Percentiles rank a stretch among this genome's conserved stretches.
phyloP scores from a whole-genome alignment of 2,888 invertebrate genomes.

The Drosophila atroscutellata region DNA sequence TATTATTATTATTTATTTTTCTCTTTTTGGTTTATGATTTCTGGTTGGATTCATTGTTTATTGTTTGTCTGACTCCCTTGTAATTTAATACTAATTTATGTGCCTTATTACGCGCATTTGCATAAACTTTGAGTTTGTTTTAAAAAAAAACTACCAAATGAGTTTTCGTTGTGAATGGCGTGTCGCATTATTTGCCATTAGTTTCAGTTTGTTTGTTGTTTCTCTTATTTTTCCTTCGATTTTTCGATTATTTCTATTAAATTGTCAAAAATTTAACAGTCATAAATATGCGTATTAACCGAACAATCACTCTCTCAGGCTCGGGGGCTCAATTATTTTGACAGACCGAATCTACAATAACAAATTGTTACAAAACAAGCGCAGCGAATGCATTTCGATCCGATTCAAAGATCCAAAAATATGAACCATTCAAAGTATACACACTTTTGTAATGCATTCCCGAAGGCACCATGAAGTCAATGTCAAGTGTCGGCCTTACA shows the following conservation, averaged over 20 bases:
- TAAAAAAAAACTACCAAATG: conserved; percentile 36
- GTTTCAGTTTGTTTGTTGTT: conserved; percentile 14
- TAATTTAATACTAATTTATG: conserved; percentile 82
- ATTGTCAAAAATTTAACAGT: conserved; percentile 68
- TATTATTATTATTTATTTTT: conserved; percentile 2
- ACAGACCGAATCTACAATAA: conserved; percentile 53
- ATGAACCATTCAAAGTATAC: conserved; percentile 4
- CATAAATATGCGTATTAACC: conserved; percentile 67
- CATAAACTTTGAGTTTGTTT: conserved; percentile 61
- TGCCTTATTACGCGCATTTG: conserved; percentile 71
- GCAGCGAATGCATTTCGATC: conserved; percentile 64
- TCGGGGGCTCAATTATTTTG: conserved; percentile 63
- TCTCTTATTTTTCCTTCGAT: not conserved
- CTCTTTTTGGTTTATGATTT: conserved; percentile 36
- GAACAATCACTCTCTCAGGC: conserved; percentile 37
- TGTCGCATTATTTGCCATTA: conserved; percentile 48
- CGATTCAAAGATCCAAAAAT: conserved; percentile 19
- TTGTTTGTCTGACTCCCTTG: conserved; percentile 45
- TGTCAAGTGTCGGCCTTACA: conserved; percentile 60
- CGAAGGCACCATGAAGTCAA: not conserved
- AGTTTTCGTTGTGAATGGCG: conserved; percentile 50
- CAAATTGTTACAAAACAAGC: conserved; percentile 58
- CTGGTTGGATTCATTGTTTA: conserved; percentile 27
- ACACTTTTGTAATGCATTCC: conserved; percentile 5
- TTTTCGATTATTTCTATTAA: conserved; percentile 60